Conservation (phyloP, 2,113 vertebrate genomes). For the Megaceryle torquata region DNA sequence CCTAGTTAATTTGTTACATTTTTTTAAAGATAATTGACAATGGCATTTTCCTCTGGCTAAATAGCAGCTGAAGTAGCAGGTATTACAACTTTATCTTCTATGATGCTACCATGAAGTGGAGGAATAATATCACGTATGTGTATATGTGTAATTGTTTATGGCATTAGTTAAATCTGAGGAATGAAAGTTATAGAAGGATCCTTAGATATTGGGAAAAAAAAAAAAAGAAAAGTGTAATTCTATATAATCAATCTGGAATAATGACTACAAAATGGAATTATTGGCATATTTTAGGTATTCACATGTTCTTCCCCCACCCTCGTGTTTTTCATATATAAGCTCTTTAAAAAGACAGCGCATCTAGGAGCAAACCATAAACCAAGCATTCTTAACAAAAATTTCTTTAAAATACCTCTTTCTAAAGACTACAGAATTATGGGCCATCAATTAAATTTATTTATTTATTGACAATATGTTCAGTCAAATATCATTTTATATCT, state of each 20-base stretch:
- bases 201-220: not conserved
- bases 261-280: not conserved
- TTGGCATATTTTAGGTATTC: not conserved
- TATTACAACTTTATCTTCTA: not conserved
- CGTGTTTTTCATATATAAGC: not conserved
- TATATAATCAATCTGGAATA: not conserved
- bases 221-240: not conserved
- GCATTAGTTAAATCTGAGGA: not conserved
- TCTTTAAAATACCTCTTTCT: not conserved
- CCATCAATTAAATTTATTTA: not conserved
- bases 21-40: not conserved
- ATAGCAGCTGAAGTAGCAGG: not conserved
- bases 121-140: not conserved
- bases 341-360: not conserved
- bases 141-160: not conserved
- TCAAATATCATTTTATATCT: not conserved
- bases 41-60: not conserved
- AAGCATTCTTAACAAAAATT: not conserved
- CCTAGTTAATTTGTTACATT: not conserved
- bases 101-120: not conserved
- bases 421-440: not conserved
- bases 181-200: not conserved
- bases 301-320: not conserved
- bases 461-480: not conserved
- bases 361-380: not conserved